Conservation (phyloP, 2,797 vertebrate genomes). For the Lophotriccus pileatus region DNA sequence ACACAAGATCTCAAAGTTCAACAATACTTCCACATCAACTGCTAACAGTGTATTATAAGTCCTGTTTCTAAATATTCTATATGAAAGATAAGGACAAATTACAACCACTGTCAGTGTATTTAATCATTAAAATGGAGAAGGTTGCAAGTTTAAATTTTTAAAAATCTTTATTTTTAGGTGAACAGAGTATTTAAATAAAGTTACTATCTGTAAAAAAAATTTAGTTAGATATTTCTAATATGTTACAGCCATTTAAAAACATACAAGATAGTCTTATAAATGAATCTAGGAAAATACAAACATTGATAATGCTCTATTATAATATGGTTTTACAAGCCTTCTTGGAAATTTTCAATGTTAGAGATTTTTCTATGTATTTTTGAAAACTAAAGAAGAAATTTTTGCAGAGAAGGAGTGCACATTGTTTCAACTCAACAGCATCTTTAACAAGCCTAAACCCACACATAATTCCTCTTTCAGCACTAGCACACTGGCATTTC, state of each 20-base stretch:
- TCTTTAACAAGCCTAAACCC: slow-evolving; percentile 29
- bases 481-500: slow-evolving; percentile 55
- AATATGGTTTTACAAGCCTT: not conserved
- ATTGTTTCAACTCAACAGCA: not conserved
- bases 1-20: not conserved
- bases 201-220: not conserved
- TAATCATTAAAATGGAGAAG: not conserved
- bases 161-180: not conserved
- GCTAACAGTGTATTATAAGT: not conserved
- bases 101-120: not conserved
- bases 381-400: not conserved
- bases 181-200: not conserved
- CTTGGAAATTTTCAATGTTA: not conserved
- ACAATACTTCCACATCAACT: not conserved
- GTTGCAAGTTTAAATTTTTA: not conserved
- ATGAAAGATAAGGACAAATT: not conserved
- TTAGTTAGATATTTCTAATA: not conserved
- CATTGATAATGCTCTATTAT: not conserved
- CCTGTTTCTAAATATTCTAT: not conserved
- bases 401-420: slow-evolving; percentile 14
- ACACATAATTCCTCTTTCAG: slow-evolving; percentile 67
- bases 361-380: not conserved
- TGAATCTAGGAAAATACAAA: not conserved
- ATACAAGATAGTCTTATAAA: not conserved
- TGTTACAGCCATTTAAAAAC: not conserved